phyloP scores from a whole-genome alignment of 1,140 invertebrate genomes.

The Drosophila seguyi region DNA sequence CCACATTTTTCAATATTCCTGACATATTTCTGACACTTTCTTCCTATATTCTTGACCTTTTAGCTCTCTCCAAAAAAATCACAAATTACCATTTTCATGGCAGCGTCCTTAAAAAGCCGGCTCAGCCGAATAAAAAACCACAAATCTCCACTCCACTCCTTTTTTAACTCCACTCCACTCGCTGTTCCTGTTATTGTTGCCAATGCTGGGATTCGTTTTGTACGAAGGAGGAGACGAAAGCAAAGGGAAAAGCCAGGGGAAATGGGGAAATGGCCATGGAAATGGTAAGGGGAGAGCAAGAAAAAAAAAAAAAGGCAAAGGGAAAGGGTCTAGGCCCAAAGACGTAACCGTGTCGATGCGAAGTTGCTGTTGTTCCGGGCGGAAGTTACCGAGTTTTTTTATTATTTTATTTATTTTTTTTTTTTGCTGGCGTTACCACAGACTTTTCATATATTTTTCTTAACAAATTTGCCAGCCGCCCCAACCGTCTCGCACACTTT shows the following conservation, averaged over 20 bases:
- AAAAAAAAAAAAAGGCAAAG: no score
- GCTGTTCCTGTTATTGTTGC: constrained; percentile 33
- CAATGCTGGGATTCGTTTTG: constrained; percentile 14
- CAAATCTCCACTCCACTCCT: constrained; percentile 18
- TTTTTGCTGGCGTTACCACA: constrained; percentile 34
- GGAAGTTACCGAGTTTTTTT: constrained; percentile 26
- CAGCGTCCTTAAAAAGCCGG: neutral
- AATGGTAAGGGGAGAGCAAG: neutral
- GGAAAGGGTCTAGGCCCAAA: neutral
- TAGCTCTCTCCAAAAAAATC: neutral
- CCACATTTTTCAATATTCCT: no score
- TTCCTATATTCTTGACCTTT: neutral
- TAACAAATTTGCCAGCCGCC: constrained; percentile 42
- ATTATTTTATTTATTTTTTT: constrained; percentile 12
- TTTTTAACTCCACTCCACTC: neutral
- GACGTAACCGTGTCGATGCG: constrained; percentile 30
- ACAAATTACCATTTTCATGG: neutral
- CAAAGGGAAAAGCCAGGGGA: neutral
- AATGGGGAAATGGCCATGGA: neutral
- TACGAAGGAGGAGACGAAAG: neutral
- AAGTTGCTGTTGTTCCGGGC: constrained; percentile 41
- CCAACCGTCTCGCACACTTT: constrained; percentile 39
- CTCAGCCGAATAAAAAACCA: constrained; percentile 15
- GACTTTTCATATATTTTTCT: constrained; percentile 60
- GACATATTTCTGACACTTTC: neutral